Conservation (phyloP, 2,888 invertebrate species). For the Unio delphinus region DNA sequence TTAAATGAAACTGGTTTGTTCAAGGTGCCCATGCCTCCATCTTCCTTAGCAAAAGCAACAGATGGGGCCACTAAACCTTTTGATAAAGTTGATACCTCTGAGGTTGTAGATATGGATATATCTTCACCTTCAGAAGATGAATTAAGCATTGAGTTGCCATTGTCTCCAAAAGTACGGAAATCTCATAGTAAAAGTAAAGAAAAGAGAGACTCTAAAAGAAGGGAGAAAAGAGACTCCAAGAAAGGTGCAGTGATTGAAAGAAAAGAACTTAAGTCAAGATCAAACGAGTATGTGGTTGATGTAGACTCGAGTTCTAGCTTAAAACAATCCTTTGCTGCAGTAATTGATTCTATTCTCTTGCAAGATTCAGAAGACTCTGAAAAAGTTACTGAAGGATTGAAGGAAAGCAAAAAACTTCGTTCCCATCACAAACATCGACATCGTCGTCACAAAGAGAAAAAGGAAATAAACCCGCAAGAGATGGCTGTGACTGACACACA, state of each 20-base stretch:
- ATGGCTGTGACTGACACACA: constrained; percentile 13
- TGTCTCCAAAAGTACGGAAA: constrained; percentile 7
- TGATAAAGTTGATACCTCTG: constrained; percentile 66
- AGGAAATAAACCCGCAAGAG: constrained; percentile 5
- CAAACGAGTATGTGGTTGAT: too few relatives aligned
- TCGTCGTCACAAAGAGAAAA: constrained; percentile 3
- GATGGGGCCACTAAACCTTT: constrained; percentile 12
- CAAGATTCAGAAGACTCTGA: neutral
- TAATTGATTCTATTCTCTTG: too few relatives aligned
- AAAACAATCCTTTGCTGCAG: too few relatives aligned
- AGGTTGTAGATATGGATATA: constrained; percentile 79
- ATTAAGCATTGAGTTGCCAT: constrained; percentile 44
- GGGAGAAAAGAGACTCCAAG: constrained; percentile 1
- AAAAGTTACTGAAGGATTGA: constrained; percentile 1
- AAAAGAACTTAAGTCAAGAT: constrained; percentile 9
- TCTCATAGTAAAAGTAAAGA: constrained; percentile 1
- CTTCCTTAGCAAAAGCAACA: constrained; percentile 2
- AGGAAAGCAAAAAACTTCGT: neutral
- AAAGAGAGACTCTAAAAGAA: neutral
- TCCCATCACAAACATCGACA: neutral
- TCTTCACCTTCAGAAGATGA: constrained; percentile 72
- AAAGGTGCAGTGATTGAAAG: neutral
- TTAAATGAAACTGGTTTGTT: constrained; percentile 26
- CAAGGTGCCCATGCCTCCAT: constrained; percentile 52
- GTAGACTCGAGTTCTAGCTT: too few relatives aligned